Conservation (phyloP, 1,140 invertebrate genomes). For the Liolophura sinensis region DNA sequence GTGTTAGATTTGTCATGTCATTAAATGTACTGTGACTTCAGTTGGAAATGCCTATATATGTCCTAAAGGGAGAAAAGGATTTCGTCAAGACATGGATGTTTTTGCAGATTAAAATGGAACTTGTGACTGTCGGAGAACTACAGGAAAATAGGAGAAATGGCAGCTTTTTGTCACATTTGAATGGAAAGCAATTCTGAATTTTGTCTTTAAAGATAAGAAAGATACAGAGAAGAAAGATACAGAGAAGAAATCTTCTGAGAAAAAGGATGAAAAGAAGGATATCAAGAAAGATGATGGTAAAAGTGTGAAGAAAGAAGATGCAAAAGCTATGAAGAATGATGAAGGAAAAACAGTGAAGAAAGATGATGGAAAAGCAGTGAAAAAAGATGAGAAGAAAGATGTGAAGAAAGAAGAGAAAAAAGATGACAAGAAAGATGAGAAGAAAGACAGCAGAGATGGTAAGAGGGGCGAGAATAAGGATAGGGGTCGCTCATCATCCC, state of each 20-base stretch:
- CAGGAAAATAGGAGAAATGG: too few species aligned
- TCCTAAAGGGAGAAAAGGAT: too few species aligned
- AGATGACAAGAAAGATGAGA: conserved; percentile 27
- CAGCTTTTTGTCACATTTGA: too few species aligned
- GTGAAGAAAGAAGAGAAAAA: conserved; percentile 21
- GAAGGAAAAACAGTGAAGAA: conserved; percentile 11
- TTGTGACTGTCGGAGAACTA: too few species aligned
- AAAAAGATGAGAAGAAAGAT: conserved; percentile 17
- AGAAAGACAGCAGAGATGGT: conserved; percentile 58
- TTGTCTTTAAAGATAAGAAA: conserved; percentile 15
- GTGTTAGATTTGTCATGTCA: too few species aligned
- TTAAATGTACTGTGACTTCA: too few species aligned
- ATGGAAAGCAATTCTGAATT: neutral
- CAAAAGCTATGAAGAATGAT: conserved; percentile 24
- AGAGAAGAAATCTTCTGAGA: conserved; percentile 25
- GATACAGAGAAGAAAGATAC: conserved; percentile 29
- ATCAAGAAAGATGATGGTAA: conserved; percentile 25
- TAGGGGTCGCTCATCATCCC: neutral
- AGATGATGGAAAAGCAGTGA: conserved; percentile 2
- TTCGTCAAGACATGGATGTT: too few species aligned
- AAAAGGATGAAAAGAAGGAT: conserved; percentile 31
- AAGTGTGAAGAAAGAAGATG: conserved; percentile 24
- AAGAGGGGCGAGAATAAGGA: conserved; percentile 26
- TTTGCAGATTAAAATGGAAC: too few species aligned
- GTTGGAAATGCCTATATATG: too few species aligned